These are phyloP conservation scores for Tortrix viridana DNA, from an alignment of 2,888 invertebrate species.

Conservation along the genomic window DNA sequence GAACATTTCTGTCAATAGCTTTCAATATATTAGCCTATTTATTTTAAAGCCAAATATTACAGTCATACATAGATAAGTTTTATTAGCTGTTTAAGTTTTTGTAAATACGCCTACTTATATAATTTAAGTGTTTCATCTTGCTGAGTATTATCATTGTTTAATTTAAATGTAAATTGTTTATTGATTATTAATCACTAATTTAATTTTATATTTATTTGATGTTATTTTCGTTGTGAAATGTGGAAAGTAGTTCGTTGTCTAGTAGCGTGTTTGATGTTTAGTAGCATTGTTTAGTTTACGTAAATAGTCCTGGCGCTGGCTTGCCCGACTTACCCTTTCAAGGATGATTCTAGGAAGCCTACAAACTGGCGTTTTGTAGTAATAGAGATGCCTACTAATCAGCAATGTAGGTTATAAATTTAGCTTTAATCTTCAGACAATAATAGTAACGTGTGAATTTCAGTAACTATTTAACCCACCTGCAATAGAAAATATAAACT, in stretches of 20 bases:
- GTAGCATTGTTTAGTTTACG: constrained; percentile 40
- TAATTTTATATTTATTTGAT: constrained; percentile 66
- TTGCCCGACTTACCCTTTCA: constrained; percentile 39
- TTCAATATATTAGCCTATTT: constrained; percentile 82
- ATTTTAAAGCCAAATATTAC: constrained; percentile 84
- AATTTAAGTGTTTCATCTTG: constrained; percentile 75
- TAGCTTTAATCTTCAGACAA: constrained; percentile 31
- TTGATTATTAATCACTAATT: constrained; percentile 58
- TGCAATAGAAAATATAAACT: constrained; percentile 12
- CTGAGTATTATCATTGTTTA: constrained; percentile 81
- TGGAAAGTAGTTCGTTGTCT: constrained; percentile 56
- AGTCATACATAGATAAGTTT: constrained; percentile 83
- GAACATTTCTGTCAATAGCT: constrained; percentile 67
- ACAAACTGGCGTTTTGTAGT: constrained; percentile 1
- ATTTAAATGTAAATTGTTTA: constrained; percentile 76
- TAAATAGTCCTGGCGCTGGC: constrained; percentile 37
- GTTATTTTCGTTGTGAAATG: constrained; percentile 65
- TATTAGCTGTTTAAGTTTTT: constrained; percentile 77
- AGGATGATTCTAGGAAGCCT: constrained; percentile 16
- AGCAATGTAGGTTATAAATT: constrained; percentile 34
- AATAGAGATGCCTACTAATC: constrained; percentile 8
- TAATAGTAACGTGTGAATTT: constrained; percentile 24
- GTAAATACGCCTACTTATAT: constrained; percentile 70
- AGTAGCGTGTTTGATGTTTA: constrained; percentile 57
- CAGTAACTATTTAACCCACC: constrained; percentile 36